Conservation (phyloP, 2,113 vertebrate species). For the Pterocles burchelli region DNA sequence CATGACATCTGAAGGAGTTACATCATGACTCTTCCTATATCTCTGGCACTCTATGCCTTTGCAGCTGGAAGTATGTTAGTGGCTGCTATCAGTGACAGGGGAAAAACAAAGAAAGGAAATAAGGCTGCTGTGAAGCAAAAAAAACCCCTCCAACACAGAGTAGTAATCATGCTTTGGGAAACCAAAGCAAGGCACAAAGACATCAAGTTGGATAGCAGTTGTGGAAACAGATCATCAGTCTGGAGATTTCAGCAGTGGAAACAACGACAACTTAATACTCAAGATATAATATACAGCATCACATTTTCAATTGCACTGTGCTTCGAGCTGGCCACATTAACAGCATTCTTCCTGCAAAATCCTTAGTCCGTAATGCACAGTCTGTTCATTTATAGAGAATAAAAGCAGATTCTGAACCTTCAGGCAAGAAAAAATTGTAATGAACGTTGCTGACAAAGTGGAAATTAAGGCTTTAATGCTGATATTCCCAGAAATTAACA, state of each 20-base stretch:
- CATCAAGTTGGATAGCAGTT: neutral
- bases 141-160: neutral
- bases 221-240: neutral
- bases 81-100: neutral
- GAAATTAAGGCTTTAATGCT: neutral
- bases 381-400: neutral
- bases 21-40: neutral
- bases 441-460: neutral
- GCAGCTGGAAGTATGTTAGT: neutral
- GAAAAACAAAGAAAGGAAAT: neutral
- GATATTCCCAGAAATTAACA: neutral
- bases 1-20: neutral
- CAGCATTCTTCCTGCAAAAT: neutral
- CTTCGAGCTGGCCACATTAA: neutral
- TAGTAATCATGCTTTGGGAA: neutral
- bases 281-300: neutral
- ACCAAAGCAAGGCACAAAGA: neutral
- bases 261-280: neutral
- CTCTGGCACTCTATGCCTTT: neutral
- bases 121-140: neutral
- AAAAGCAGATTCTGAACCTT: neutral
- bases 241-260: neutral
- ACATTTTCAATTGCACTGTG: neutral
- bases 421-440: neutral
- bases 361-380: neutral